phyloP scores from a whole-genome alignment of 2,797 vertebrate genomes.

The Pseudomugil tenellus region DNA sequence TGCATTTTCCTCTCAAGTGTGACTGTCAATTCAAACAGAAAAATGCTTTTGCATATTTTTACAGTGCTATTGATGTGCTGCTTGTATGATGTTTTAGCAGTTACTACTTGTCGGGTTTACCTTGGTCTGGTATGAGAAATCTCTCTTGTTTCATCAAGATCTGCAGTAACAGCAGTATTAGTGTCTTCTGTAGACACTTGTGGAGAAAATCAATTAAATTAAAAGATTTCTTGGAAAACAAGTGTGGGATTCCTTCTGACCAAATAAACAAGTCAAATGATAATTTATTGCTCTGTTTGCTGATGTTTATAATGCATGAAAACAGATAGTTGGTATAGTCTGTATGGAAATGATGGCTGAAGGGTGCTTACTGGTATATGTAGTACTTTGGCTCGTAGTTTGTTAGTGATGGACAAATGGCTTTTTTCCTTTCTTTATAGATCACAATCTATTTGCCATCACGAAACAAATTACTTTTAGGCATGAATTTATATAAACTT shows the following conservation, averaged over 20 bases:
- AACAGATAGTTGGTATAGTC: slow-evolving; percentile 12
- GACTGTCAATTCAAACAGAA: not conserved
- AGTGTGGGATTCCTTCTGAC: not conserved
- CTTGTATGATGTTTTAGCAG: not conserved
- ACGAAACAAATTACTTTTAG: too few relatives aligned
- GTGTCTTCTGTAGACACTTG: not conserved
- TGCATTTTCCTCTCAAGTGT: not conserved
- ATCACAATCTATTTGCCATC: not conserved
- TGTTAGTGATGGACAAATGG: not conserved
- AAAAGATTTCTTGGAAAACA: slow-evolving; percentile 13
- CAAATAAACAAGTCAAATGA: slow-evolving; percentile 10
- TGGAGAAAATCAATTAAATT: slow-evolving; percentile 2
- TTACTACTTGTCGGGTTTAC: not conserved
- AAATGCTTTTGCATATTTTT: not conserved
- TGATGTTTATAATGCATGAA: slow-evolving; percentile 14
- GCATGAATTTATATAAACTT: too few relatives aligned
- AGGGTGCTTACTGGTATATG: slow-evolving; percentile 46
- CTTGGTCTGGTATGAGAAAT: too few relatives aligned
- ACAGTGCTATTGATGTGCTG: not conserved
- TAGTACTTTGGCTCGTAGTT: slow-evolving; percentile 15
- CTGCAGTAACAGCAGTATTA: not conserved
- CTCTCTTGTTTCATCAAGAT: not conserved
- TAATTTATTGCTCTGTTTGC: slow-evolving; percentile 2
- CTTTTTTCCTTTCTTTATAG: not conserved
- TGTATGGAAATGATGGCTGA: slow-evolving; percentile 36